Conservation (phyloP, 2,888 invertebrate species). For the Trichopoda pennipes region DNA sequence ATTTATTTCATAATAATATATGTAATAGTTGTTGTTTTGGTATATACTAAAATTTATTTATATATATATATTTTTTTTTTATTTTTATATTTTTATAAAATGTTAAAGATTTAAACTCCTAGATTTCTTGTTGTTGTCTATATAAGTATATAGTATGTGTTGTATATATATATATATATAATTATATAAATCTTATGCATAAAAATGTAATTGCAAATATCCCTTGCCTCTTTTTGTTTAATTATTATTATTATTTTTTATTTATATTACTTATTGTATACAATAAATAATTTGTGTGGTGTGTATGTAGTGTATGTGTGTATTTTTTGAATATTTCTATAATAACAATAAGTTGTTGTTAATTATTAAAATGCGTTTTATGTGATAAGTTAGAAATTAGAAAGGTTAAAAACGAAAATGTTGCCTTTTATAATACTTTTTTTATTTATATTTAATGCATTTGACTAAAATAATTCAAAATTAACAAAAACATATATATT, state of each 20-base stretch:
- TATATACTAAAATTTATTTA: conserved; percentile 38
- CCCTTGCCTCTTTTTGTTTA: conserved; percentile 63
- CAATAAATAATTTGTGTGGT: conserved; percentile 40
- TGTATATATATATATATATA: conserved; percentile 49
- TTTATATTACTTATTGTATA: conserved; percentile 46
- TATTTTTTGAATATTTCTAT: conserved; percentile 35
- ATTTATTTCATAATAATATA: conserved; percentile 22
- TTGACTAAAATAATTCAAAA: background rate
- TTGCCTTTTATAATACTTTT: background rate
- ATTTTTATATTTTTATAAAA: conserved; percentile 61
- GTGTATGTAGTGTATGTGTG: conserved; percentile 35
- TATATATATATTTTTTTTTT: conserved; percentile 10
- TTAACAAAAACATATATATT: background rate
- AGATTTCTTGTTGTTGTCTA: conserved; percentile 53
- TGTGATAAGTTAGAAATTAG: background rate
- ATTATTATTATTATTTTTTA: conserved; percentile 42
- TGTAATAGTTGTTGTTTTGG: conserved; percentile 28
- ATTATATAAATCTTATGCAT: conserved; percentile 66
- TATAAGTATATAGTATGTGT: conserved; percentile 52
- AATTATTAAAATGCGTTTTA: conserved; percentile 10
- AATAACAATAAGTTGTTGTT: background rate
- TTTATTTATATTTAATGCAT: background rate
- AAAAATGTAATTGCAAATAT: conserved; percentile 69
- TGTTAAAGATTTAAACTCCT: conserved; percentile 56
- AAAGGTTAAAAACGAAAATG: background rate